Percentiles rank a stretch among this genome's conserved stretches.
These are phyloP conservation scores for Cryptocheilus praepositus DNA, from an alignment of 2,888 invertebrate species.

Conservation along the genomic window DNA sequence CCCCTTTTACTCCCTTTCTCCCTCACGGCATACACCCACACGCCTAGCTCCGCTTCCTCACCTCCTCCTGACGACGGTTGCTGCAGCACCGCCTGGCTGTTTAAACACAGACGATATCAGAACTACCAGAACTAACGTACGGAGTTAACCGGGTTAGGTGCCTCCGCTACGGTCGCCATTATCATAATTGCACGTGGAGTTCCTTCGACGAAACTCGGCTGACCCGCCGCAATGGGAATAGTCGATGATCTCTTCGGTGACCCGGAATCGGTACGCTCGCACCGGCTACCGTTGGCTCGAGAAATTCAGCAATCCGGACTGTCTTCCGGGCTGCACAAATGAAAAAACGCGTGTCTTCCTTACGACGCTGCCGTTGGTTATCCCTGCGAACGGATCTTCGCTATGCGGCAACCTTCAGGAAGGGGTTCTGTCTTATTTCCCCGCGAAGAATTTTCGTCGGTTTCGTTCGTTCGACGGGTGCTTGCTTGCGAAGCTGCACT, in stretches of 20 bases:
- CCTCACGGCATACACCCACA: slow-evolving; percentile 30
- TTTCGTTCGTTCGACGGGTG: not conserved
- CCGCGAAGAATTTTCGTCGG: not conserved
- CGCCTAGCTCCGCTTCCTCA: slow-evolving; percentile 37
- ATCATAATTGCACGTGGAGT: slow-evolving; percentile 71
- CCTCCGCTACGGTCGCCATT: slow-evolving; percentile 66
- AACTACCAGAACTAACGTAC: slow-evolving; percentile 70
- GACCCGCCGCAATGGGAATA: slow-evolving; percentile 57
- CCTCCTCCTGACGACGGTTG: slow-evolving; percentile 50
- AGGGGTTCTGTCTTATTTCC: too few relatives aligned
- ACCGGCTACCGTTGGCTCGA: not conserved
- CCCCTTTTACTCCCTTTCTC: slow-evolving; percentile 25
- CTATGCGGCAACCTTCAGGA: too few relatives aligned
- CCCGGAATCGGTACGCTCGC: slow-evolving; percentile 35
- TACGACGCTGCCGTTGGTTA: not conserved
- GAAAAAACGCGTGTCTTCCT: slow-evolving; percentile 1
- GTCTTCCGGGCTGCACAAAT: not conserved
- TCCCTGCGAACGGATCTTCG: not conserved
- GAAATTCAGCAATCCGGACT: not conserved
- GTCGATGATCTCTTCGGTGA: slow-evolving; percentile 53
- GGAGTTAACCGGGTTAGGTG: slow-evolving; percentile 62
- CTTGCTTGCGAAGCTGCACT: not conserved
- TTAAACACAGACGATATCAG: slow-evolving; percentile 75
- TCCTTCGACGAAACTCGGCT: slow-evolving; percentile 58
- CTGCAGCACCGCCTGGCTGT: slow-evolving; percentile 70